Percentiles rank a stretch among this genome's conserved stretches.
Evolutionary conservation across 2,797 vertebrate genomes (phyloP).

Genomic region (Myripristis jacobus): DNA sequence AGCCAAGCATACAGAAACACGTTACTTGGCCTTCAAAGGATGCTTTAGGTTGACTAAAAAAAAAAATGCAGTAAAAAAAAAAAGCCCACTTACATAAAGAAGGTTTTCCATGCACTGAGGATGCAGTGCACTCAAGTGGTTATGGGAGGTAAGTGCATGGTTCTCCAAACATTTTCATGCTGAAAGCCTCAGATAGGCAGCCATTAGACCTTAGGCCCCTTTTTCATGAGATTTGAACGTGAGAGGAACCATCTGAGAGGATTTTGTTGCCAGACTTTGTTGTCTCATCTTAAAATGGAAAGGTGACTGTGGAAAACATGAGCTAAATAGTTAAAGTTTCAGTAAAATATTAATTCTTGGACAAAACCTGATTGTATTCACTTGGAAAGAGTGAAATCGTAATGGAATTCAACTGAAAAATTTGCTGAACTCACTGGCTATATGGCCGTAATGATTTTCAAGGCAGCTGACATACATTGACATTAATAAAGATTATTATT

Average conservation of each 20-base stretch:
- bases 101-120: conserved; percentile 30
- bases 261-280: not conserved
- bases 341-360: not conserved
- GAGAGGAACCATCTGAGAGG: not conserved
- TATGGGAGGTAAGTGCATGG: conserved; percentile 39
- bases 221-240: no score
- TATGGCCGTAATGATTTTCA: not conserved
- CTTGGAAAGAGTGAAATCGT: no score
- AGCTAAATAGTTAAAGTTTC: not conserved
- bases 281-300: not conserved
- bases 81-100: not conserved
- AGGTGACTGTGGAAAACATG: not conserved
- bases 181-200: no score
- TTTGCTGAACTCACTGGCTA: not conserved
- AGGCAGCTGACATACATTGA: not conserved
- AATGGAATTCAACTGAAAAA: not conserved
- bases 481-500: not conserved
- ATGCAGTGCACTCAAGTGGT: conserved; percentile 79
- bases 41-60: not conserved
- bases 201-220: no score
- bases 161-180: no score
- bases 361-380: no score
- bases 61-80: not conserved
- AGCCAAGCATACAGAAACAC: conserved; percentile 30
- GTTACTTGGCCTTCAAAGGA: conserved; percentile 37